Conservation (phyloP, 2,113 vertebrate genomes). For the Colossoma macropomum region DNA sequence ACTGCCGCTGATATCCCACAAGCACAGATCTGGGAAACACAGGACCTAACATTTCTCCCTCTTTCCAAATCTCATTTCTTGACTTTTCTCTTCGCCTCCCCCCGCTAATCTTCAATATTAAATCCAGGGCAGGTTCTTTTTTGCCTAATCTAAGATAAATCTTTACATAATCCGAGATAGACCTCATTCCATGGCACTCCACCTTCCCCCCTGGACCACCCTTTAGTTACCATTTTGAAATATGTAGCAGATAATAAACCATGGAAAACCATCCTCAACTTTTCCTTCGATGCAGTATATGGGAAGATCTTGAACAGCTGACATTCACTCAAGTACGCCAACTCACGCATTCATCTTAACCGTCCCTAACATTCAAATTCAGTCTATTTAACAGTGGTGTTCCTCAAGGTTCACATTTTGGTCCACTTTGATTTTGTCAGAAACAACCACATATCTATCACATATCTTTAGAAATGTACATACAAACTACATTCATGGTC, state of each 20-base stretch:
- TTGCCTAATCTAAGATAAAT: background rate
- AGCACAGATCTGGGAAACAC: background rate
- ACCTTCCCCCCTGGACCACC: background rate
- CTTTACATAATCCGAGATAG: slow-evolving; percentile 24
- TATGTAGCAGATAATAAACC: background rate
- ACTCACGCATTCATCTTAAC: background rate
- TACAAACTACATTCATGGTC: slow-evolving; percentile 20
- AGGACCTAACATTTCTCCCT: background rate
- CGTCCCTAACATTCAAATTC: background rate
- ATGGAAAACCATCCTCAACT: background rate
- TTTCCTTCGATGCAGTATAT: background rate
- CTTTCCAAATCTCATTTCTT: background rate
- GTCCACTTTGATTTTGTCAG: background rate
- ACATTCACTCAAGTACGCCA: background rate
- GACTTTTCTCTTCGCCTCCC: background rate
- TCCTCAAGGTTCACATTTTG: background rate
- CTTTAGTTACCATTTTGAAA: background rate
- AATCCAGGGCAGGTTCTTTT: background rate
- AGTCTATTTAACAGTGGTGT: background rate
- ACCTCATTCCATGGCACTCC: background rate
- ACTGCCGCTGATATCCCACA: background rate
- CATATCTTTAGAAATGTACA: slow-evolving; percentile 21
- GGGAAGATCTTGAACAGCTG: background rate
- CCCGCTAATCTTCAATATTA: background rate
- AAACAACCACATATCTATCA: background rate